Conservation (phyloP, 2,888 invertebrate species). For the Drosophila silvestris region DNA sequence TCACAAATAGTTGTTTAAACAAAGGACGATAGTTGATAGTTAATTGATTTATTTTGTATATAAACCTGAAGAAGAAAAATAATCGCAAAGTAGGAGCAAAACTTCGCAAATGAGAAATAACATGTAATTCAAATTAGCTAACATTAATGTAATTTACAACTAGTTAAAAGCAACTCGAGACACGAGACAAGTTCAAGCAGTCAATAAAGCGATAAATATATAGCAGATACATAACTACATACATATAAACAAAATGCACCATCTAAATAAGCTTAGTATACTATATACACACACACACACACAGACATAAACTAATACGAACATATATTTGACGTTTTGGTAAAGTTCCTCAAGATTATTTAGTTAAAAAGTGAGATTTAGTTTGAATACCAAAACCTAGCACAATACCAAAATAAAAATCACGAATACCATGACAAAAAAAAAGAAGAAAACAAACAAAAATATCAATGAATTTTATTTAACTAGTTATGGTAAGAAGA, state of each 20-base stretch:
- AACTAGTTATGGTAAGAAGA: constrained; percentile 57
- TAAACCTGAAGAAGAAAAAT: constrained; percentile 36
- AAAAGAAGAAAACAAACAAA: background rate
- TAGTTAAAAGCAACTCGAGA: constrained; percentile 51
- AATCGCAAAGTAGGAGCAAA: constrained; percentile 83
- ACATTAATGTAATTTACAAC: constrained; percentile 55
- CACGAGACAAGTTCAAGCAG: constrained; percentile 68
- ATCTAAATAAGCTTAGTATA: constrained; percentile 50
- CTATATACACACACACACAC: constrained; percentile 11
- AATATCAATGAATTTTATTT: constrained; percentile 75
- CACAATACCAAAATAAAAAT: constrained; percentile 50
- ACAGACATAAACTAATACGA: constrained; percentile 38
- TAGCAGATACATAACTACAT: constrained; percentile 31
- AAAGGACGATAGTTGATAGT: constrained; percentile 38
- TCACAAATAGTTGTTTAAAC: constrained; percentile 57
- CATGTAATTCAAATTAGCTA: constrained; percentile 69
- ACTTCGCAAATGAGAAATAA: constrained; percentile 80
- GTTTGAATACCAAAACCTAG: constrained; percentile 68
- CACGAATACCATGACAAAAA: constrained; percentile 42
- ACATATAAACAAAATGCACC: constrained; percentile 44
- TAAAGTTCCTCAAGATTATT: constrained; percentile 71
- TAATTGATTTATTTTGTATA: constrained; percentile 56
- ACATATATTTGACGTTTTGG: constrained; percentile 69
- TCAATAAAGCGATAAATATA: constrained; percentile 57
- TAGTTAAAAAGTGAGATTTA: constrained; percentile 55